A percentile compares a stretch with the other conserved stretches of the same genome.
Conservation (phyloP, 2,113 vertebrate genomes). For the Nothocercus julius region DNA sequence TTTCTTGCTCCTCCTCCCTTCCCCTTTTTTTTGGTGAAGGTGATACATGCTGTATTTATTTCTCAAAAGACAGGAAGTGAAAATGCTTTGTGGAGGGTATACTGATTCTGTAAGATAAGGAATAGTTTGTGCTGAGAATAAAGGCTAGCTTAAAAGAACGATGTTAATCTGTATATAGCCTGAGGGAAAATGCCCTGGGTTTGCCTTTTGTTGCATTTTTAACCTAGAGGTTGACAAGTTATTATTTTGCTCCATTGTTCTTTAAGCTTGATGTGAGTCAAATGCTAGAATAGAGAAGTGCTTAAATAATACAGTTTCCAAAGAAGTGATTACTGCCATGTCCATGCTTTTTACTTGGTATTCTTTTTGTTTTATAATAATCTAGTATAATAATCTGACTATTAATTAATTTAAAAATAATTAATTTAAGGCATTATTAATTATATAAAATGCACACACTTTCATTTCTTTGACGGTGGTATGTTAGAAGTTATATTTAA, state of each 20-base stretch:
- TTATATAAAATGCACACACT: not conserved
- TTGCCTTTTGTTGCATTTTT: not conserved
- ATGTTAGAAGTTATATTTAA: conserved; percentile 58
- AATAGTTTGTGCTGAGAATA: not conserved
- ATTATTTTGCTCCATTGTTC: not conserved
- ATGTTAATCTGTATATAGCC: not conserved
- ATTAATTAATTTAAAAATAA: not conserved
- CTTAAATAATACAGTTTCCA: not conserved
- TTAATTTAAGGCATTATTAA: not conserved
- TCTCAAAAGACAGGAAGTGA: conserved; percentile 16
- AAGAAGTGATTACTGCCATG: not conserved
- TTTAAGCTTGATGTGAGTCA: not conserved
- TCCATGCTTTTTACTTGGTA: not conserved
- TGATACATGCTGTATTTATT: not conserved
- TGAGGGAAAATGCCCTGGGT: not conserved
- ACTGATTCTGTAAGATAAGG: conserved; percentile 1
- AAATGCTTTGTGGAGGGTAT: not conserved
- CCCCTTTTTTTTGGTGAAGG: not conserved
- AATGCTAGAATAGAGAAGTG: not conserved
- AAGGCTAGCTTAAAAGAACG: not conserved
- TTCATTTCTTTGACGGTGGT: not conserved
- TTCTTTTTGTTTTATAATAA: not conserved
- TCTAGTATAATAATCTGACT: not conserved
- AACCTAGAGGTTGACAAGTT: not conserved
- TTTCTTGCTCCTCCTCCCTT: not conserved